Conservation (phyloP, 2,797 vertebrate species). For the Prionace glauca region DNA sequence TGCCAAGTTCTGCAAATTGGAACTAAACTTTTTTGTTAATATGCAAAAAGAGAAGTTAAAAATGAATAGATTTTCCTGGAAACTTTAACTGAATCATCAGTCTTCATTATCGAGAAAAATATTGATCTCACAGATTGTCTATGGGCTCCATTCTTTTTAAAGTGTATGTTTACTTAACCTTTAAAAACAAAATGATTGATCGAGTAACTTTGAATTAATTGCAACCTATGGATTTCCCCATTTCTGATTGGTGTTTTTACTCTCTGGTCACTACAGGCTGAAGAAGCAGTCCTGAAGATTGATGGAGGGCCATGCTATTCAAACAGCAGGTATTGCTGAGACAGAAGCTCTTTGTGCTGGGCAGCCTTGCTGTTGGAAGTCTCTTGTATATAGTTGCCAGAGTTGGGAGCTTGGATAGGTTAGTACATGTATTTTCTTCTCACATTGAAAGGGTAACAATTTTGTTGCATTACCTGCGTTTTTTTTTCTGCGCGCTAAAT, state of each 20-base stretch:
- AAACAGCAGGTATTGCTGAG: constrained; percentile 96
- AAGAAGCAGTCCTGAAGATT: constrained; percentile 84
- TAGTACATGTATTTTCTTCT: constrained; percentile 46
- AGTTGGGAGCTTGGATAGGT: constrained; percentile 96
- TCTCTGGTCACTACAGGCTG: constrained; percentile 64
- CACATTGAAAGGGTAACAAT: not conserved
- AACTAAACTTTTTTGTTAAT: not conserved
- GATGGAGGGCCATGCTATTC: constrained; percentile 98
- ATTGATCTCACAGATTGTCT: constrained; percentile 18
- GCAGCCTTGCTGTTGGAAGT: constrained; percentile 86
- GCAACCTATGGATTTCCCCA: constrained; percentile 43
- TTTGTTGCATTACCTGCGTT: not conserved
- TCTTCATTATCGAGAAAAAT: constrained; percentile 5
- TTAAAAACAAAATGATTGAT: constrained; percentile 43
- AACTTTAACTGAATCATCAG: not conserved
- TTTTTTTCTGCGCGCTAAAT: not conserved
- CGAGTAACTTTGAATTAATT: constrained; percentile 57
- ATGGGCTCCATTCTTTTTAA: not conserved
- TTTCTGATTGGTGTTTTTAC: constrained; percentile 56
- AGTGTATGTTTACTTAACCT: constrained; percentile 18
- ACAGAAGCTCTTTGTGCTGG: constrained; percentile 91
- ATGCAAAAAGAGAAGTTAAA: not conserved
- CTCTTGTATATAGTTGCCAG: constrained; percentile 91
- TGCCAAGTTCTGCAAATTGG: not conserved
- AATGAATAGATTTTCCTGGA: not conserved